A percentile compares a stretch with the other conserved stretches of the same genome.
phyloP scores from a whole-genome alignment of 2,797 vertebrate species.

The Podarcis lilfordi region DNA sequence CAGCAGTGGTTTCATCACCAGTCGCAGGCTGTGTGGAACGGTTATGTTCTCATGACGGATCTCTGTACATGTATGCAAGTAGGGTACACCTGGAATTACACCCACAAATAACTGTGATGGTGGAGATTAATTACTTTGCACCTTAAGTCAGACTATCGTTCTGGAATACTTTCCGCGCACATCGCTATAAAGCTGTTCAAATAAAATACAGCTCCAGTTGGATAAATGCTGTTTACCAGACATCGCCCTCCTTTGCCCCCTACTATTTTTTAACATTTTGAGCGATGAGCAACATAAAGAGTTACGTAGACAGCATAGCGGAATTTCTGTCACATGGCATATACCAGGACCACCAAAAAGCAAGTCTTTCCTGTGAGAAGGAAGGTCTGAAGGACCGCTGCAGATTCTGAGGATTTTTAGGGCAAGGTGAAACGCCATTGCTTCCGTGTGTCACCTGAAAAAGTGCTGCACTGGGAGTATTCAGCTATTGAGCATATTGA shows the following conservation, averaged over 20 bases:
- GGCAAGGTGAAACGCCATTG: too few relatives aligned
- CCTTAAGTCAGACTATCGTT: not conserved
- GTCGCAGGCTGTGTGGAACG: slow-evolving; percentile 56
- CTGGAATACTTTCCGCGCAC: slow-evolving; percentile 3
- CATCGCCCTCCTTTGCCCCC: too few relatives aligned
- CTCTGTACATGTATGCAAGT: slow-evolving; percentile 43
- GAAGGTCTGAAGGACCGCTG: not conserved
- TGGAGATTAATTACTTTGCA: not conserved
- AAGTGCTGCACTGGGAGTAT: not conserved
- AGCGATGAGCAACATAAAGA: too few relatives aligned
- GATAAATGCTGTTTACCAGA: fast-evolving
- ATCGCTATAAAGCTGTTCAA: fast-evolving
- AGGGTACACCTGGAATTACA: not conserved
- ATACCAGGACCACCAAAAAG: not conserved
- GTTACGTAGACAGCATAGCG: not conserved
- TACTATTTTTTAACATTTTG: too few relatives aligned
- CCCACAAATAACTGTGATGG: not conserved
- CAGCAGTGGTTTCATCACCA: slow-evolving; percentile 42
- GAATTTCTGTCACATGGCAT: not conserved
- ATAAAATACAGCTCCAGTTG: not conserved
- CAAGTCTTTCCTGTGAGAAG: not conserved
- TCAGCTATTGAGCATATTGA: not conserved
- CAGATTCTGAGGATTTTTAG: not conserved
- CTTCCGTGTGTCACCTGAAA: not conserved
- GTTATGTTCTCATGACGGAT: not conserved